Conservation (phyloP, 2,888 invertebrate species). For the Drosophila kokeensis region DNA sequence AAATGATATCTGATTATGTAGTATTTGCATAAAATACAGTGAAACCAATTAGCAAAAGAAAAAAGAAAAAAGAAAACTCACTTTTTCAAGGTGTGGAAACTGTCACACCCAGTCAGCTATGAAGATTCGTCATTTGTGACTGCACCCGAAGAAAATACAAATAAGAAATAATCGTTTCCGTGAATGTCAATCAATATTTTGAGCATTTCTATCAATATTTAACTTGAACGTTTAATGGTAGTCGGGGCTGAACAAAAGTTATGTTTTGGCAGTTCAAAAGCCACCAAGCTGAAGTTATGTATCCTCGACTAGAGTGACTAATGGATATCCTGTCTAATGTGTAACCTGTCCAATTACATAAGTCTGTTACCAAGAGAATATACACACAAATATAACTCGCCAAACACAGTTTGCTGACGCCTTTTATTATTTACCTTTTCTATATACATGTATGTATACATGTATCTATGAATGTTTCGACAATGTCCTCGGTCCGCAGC, state of each 20-base stretch:
- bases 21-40: background rate
- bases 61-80: no score
- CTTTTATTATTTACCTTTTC: constrained; percentile 12
- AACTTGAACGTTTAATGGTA: background rate
- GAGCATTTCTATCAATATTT: background rate
- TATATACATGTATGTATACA: no score
- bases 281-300: background rate
- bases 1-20: constrained; percentile 9
- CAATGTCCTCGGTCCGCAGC: background rate
- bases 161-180: background rate
- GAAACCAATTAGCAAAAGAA: background rate
- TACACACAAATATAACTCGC: background rate
- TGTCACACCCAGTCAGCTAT: background rate
- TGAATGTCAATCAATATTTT: background rate
- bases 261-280: background rate
- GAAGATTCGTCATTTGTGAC: background rate
- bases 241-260: background rate
- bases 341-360: background rate
- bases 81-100: background rate
- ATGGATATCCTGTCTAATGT: background rate
- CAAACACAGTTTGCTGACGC: constrained; percentile 17
- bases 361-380: background rate
- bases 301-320: background rate
- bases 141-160: background rate
- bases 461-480: no score